These are phyloP conservation scores for Bombus waltoni DNA, from an alignment of 1,140 invertebrate species.

Conservation along the genomic window DNA sequence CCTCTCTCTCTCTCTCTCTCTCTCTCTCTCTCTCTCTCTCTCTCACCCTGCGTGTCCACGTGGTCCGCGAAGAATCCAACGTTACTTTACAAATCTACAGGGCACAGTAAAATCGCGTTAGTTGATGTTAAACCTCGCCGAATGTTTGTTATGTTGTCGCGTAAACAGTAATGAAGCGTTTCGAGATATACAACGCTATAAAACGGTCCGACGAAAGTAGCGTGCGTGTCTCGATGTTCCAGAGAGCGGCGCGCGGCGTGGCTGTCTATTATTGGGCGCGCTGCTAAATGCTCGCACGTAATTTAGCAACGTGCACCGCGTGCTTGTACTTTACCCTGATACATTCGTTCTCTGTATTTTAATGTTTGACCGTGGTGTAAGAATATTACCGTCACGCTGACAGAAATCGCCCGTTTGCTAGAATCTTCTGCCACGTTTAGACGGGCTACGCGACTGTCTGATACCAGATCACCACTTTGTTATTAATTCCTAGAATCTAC, in stretches of 20 bases:
- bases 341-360: conserved; percentile 42
- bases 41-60: not conserved
- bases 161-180: conserved; percentile 64
- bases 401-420: conserved; percentile 42
- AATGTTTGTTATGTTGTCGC: conserved; percentile 56
- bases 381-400: conserved; percentile 36
- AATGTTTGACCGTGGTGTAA: conserved; percentile 45
- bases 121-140: conserved; percentile 43
- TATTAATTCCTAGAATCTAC: conserved; percentile 2
- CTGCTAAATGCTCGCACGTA: conserved; percentile 57
- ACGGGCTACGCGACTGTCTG: not conserved
- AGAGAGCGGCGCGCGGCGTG: not conserved
- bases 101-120: conserved; percentile 34
- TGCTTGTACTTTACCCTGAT: conserved; percentile 40
- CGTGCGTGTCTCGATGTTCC: conserved; percentile 16
- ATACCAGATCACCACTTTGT: not conserved
- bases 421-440: conserved; percentile 28
- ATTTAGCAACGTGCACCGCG: conserved; percentile 50
- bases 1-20: not conserved
- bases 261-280: conserved; percentile 64
- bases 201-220: conserved; percentile 57
- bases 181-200: conserved; percentile 58
- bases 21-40: too few species aligned
- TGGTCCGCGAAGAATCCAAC: conserved; percentile 29
- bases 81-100: conserved; percentile 50